Conservation (phyloP, 2,888 invertebrate species). For the Tuberolachnus salignus region DNA sequence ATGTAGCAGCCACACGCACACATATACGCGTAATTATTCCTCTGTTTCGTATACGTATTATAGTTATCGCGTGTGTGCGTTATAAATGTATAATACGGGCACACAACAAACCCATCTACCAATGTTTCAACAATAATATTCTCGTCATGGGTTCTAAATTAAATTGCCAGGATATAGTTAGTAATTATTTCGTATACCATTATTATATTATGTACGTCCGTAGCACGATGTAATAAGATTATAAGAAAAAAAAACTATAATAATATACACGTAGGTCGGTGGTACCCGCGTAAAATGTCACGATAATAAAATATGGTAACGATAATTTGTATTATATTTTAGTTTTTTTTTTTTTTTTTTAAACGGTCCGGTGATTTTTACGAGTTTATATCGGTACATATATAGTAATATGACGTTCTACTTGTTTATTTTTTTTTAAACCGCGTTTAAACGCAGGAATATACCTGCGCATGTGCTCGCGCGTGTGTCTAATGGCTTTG, state of each 20-base stretch:
- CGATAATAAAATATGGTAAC: neutral
- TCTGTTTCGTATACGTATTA: neutral
- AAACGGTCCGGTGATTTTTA: conserved; percentile 43
- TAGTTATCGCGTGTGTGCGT: no score
- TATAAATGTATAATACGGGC: neutral
- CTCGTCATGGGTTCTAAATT: conserved; percentile 29
- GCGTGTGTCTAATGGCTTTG: conserved; percentile 1
- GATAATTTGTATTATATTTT: conserved; percentile 17
- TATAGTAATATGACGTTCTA: conserved; percentile 1
- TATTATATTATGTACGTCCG: neutral
- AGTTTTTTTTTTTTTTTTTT: neutral
- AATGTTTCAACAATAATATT: conserved; percentile 13
- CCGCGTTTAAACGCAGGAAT: neutral
- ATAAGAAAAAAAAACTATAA: no score
- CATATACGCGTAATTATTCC: neutral
- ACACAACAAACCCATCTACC: neutral
- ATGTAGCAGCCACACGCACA: no score
- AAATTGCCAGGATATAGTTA: neutral
- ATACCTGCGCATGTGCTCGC: neutral
- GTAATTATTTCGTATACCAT: conserved; percentile 28
- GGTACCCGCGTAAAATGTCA: conserved; percentile 8
- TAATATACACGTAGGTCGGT: no score
- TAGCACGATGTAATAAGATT: conserved; percentile 12
- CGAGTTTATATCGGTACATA: conserved; percentile 3
- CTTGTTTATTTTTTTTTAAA: conserved; percentile 42